Evolutionary conservation across 30 jellyfish, hydroid and myxozoan species (phyloP).

Genomic region (Rhopilema esculentum): DNA sequence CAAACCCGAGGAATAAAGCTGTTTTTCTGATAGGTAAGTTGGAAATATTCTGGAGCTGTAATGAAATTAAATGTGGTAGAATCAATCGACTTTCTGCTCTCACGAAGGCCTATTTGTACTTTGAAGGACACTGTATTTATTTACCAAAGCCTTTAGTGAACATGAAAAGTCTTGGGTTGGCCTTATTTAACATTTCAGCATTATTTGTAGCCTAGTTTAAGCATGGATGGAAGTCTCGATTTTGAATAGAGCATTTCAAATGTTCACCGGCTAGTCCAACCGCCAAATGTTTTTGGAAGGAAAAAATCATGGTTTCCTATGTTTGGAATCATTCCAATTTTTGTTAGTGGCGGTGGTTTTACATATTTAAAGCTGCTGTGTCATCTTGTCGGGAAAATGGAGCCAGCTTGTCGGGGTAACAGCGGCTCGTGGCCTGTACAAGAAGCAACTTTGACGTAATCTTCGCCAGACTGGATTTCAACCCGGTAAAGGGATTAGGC

Average conservation of each 20-base stretch:
- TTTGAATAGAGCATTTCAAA: neutral
- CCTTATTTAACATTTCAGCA: too few relatives aligned
- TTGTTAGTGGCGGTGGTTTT: neutral
- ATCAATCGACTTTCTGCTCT: neutral
- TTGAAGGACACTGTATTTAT: neutral
- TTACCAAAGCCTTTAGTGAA: neutral
- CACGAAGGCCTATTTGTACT: neutral
- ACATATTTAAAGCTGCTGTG: neutral
- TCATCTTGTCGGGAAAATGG: neutral
- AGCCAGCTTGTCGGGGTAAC: neutral
- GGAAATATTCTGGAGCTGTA: neutral
- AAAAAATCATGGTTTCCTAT: neutral
- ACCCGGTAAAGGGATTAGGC: neutral
- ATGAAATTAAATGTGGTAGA: neutral
- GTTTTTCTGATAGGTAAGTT: constrained; percentile 41
- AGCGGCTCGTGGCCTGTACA: neutral
- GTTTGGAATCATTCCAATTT: neutral
- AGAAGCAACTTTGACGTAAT: neutral
- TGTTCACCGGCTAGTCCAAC: neutral
- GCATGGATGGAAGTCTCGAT: neutral
- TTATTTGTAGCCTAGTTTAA: neutral
- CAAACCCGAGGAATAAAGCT: constrained; percentile 1
- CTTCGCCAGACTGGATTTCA: neutral
- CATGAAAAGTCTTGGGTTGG: too few relatives aligned
- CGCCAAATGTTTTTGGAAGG: neutral